These are phyloP conservation scores for Leucopsar rothschildi DNA, from an alignment of 2,113 vertebrate species.

Conservation along the genomic window DNA sequence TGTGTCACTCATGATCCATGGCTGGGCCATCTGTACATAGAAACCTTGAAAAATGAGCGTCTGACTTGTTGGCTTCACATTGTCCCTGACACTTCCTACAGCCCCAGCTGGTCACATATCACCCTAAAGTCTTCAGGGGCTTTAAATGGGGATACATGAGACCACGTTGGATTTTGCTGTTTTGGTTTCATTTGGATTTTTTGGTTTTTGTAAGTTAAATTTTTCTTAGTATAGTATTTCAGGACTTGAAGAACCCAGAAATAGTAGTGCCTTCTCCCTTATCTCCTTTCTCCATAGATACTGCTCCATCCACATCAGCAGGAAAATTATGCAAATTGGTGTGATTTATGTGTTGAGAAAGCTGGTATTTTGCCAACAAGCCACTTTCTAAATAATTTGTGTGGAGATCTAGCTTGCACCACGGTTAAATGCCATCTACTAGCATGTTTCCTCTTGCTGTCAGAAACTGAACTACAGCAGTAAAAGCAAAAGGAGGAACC, in stretches of 20 bases:
- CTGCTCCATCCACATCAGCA: background rate
- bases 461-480: background rate
- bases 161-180: background rate
- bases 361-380: background rate
- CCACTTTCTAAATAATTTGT: background rate
- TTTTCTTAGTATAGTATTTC: background rate
- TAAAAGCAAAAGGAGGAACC: background rate
- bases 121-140: background rate
- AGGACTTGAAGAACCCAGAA: background rate
- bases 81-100: rapidly evolving
- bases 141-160: background rate
- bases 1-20: background rate
- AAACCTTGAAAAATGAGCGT: background rate
- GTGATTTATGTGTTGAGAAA: background rate
- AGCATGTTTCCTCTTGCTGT: background rate
- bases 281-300: rapidly evolving
- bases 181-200: background rate
- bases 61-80: background rate
- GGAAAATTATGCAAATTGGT: background rate
- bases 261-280: background rate
- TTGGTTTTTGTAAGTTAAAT: background rate
- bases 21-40: background rate
- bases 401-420: background rate
- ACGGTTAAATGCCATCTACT: background rate
- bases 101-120: background rate